These are phyloP conservation scores for Brachionichthys hirsutus DNA, from an alignment of 2,113 vertebrate genomes.

Conservation along the genomic window DNA sequence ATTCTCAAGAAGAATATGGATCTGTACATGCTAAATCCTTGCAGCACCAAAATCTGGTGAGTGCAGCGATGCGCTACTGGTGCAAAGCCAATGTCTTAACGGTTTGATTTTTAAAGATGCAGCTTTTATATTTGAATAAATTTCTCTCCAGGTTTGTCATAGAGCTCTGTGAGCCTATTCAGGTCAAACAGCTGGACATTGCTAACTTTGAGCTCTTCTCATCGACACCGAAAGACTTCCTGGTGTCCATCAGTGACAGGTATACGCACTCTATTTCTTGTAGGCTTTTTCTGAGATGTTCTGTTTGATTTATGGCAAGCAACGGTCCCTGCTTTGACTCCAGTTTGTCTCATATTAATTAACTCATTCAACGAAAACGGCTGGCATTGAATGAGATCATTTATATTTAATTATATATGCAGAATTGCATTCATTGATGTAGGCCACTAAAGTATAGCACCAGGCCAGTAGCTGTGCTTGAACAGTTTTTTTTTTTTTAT, in stretches of 20 bases:
- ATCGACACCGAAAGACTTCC: conserved; percentile 96
- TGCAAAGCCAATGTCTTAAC: not conserved
- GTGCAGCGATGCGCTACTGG: conserved; percentile 24
- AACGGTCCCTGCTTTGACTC: not conserved
- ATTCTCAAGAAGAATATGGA: conserved; percentile 99
- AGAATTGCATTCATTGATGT: not conserved
- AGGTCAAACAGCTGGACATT: conserved; percentile 97
- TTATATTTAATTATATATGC: too few species aligned
- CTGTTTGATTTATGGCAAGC: not conserved
- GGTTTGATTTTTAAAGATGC: too few species aligned
- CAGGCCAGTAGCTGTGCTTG: not conserved
- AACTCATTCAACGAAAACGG: too few species aligned
- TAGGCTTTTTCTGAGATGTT: not conserved
- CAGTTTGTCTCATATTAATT: too few species aligned
- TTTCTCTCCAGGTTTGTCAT: conserved; percentile 90
- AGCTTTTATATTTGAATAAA: not conserved
- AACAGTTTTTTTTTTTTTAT: not conserved
- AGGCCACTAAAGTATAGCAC: not conserved
- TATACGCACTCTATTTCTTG: conserved; percentile 41
- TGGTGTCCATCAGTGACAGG: conserved; percentile 98
- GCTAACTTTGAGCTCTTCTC: conserved; percentile 99
- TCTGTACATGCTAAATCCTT: conserved; percentile 98
- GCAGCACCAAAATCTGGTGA: conserved; percentile 98
- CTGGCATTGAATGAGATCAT: too few species aligned
- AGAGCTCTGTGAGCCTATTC: conserved; percentile 98